Percentiles rank a stretch among this genome's conserved stretches.
phyloP scores from a whole-genome alignment of 2,113 vertebrate genomes.

The Brienomyrus longianalis region DNA sequence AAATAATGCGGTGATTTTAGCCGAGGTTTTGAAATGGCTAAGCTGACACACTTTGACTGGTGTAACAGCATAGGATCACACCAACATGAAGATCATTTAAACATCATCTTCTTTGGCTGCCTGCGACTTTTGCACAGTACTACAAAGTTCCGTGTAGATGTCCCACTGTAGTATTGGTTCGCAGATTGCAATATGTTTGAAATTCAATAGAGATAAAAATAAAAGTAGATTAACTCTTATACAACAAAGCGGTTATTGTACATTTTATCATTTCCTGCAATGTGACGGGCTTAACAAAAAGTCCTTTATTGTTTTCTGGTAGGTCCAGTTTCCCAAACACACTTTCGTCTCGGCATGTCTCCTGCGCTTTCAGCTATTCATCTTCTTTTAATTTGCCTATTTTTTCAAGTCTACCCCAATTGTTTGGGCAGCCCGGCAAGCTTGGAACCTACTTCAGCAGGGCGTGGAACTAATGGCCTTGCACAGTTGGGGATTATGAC shows the following conservation, averaged over 20 bases:
- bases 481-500: neutral
- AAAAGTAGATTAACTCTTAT: neutral
- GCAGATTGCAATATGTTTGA: neutral
- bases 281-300: neutral
- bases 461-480: neutral
- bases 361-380: neutral
- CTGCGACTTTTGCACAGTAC: neutral
- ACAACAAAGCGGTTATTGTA: neutral
- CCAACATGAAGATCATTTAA: neutral
- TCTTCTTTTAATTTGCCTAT: neutral
- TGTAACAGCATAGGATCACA: neutral
- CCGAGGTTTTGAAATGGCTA: neutral
- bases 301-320: neutral
- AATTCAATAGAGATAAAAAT: neutral
- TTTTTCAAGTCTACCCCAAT: neutral
- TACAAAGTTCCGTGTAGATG: neutral
- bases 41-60: neutral
- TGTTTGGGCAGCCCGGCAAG: neutral
- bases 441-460: neutral
- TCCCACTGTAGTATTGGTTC: neutral
- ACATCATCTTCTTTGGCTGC: neutral
- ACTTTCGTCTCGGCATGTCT: neutral
- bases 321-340: neutral
- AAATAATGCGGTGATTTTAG: neutral
- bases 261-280: neutral